Conservation (phyloP, 2,888 invertebrate species). For the Pollenia angustigena region DNA sequence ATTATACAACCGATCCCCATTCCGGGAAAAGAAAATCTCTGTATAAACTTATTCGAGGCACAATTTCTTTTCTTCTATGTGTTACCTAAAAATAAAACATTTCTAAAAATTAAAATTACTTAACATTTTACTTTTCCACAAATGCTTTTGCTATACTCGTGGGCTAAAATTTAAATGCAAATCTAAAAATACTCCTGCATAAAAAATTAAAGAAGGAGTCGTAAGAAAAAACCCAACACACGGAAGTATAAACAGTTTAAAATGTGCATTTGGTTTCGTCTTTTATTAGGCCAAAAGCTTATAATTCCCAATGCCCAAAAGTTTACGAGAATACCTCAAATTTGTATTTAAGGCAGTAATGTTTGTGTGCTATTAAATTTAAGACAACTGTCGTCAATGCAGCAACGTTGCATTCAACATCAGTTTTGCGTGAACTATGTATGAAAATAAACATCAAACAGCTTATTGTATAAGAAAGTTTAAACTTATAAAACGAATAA, state of each 20-base stretch:
- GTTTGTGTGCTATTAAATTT: background rate
- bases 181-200: background rate
- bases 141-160: background rate
- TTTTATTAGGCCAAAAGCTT: slow-evolving; percentile 23
- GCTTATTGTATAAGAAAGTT: no score
- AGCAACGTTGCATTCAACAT: slow-evolving; percentile 31
- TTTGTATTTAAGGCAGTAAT: slow-evolving; percentile 9
- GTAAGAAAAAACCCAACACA: background rate
- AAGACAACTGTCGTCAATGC: slow-evolving; percentile 25
- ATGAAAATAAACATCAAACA: no score
- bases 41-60: background rate
- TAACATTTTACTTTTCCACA: background rate
- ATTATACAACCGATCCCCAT: no score
- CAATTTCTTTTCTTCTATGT: background rate
- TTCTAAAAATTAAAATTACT: no score
- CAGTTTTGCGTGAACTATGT: background rate
- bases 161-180: background rate
- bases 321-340: slow-evolving; percentile 10
- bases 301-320: slow-evolving; percentile 1
- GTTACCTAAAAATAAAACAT: background rate
- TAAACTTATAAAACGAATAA: no score
- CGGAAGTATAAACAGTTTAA: background rate
- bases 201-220: background rate
- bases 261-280: background rate
- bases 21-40: no score